phyloP scores from a whole-genome alignment of 2,113 vertebrate species.

The Chitala chitala region DNA sequence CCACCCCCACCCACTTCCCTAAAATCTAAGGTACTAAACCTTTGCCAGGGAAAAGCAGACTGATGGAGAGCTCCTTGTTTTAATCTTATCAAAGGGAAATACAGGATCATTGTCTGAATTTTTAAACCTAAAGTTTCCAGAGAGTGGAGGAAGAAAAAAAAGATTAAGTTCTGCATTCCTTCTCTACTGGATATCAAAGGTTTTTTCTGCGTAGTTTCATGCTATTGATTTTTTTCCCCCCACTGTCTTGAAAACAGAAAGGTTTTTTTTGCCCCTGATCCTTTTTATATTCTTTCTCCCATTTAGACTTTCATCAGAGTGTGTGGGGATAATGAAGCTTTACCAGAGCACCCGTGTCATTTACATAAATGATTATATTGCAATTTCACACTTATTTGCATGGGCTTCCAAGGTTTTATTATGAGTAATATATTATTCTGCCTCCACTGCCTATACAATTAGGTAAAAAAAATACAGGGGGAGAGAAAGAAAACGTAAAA shows the following conservation, averaged over 20 bases:
- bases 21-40: slow-evolving; percentile 17
- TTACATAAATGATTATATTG: slow-evolving; percentile 62
- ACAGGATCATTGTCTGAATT: slow-evolving; percentile 20
- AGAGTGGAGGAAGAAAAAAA: slow-evolving; percentile 18
- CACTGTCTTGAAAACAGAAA: slow-evolving; percentile 33
- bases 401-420: slow-evolving; percentile 47
- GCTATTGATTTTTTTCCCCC: slow-evolving; percentile 26
- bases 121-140: slow-evolving; percentile 24
- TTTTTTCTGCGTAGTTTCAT: slow-evolving; percentile 27
- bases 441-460: slow-evolving; percentile 39
- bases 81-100: slow-evolving; percentile 30
- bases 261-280: background rate
- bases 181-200: slow-evolving; percentile 34
- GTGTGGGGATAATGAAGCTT: slow-evolving; percentile 38
- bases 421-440: slow-evolving; percentile 46
- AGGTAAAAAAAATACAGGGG: slow-evolving; percentile 28
- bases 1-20: background rate
- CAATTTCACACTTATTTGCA: slow-evolving; percentile 64
- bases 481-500: slow-evolving; percentile 24
- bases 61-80: slow-evolving; percentile 12
- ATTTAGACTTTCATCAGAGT: slow-evolving; percentile 40
- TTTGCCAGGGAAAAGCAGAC: background rate
- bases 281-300: slow-evolving; percentile 30
- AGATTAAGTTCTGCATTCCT: slow-evolving; percentile 24
- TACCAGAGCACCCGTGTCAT: slow-evolving; percentile 40